Evolutionary conservation across 2,888 invertebrate genomes (phyloP).

Genomic region (Drosophila neutralis): DNA sequence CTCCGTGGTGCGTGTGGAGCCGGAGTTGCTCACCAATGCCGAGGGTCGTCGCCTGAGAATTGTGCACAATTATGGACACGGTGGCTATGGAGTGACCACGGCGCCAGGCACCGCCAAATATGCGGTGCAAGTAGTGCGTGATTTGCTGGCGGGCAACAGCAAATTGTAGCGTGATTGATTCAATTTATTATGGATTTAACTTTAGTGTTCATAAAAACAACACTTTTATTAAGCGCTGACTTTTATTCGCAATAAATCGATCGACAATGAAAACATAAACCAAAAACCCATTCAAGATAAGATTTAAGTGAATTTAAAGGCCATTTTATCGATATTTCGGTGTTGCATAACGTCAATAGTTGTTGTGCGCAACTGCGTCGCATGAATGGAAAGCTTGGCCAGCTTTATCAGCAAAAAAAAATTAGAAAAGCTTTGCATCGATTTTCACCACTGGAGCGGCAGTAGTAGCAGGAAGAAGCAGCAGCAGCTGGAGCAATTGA

Average conservation of each 20-base stretch:
- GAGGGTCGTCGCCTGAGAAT: constrained; percentile 87
- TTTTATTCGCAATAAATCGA: constrained; percentile 38
- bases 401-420: constrained; percentile 31
- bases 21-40: constrained; percentile 85
- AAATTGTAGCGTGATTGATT: constrained; percentile 71
- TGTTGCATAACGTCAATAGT: constrained; percentile 19
- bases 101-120: constrained; percentile 94
- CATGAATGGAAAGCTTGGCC: constrained; percentile 68
- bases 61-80: constrained; percentile 98
- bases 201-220: constrained; percentile 33
- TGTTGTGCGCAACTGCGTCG: constrained; percentile 38
- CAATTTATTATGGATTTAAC: constrained; percentile 36
- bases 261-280: constrained; percentile 17
- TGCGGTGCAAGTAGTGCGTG: constrained; percentile 89
- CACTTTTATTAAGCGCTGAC: neutral
- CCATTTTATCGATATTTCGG: constrained; percentile 29
- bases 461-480: constrained; percentile 48
- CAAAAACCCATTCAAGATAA: constrained; percentile 2
- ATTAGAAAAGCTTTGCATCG: constrained; percentile 43
- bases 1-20: constrained; percentile 89
- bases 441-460: constrained; percentile 70
- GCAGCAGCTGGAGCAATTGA: constrained; percentile 54
- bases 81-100: constrained; percentile 95
- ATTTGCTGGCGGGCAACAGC: constrained; percentile 85
- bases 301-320: constrained; percentile 9